Evolutionary conservation across 2,888 invertebrate species (phyloP).

Genomic region (Spicauda simplicius): DNA sequence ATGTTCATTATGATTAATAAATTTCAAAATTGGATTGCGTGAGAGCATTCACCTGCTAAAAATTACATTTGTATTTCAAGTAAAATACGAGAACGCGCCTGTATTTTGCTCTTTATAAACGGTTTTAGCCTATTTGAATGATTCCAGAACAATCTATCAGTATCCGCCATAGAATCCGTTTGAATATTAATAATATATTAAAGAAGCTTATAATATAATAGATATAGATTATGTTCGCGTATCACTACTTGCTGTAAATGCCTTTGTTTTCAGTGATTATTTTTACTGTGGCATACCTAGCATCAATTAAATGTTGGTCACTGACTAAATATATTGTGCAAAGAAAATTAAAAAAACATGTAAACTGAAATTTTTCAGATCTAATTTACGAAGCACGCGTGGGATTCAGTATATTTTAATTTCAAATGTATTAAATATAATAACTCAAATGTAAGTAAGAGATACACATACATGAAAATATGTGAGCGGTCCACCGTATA

Average conservation of each 20-base stretch:
- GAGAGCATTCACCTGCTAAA: slow-evolving; percentile 1
- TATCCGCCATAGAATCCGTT: background rate
- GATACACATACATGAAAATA: too few species aligned
- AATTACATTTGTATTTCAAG: background rate
- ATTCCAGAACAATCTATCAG: background rate
- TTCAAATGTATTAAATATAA: too few species aligned
- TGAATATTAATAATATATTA: background rate
- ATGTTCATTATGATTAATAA: background rate
- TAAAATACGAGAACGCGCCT: background rate
- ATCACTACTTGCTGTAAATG: background rate
- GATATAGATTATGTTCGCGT: background rate
- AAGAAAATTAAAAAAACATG: too few species aligned
- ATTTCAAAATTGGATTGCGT: slow-evolving; percentile 1
- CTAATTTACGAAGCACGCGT: too few species aligned
- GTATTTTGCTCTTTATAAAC: background rate
- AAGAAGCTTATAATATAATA: background rate
- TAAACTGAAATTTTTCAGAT: too few species aligned
- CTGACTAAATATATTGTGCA: too few species aligned
- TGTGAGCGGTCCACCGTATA: background rate
- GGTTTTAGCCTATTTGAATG: too few species aligned
- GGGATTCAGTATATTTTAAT: too few species aligned
- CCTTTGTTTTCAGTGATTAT: background rate
- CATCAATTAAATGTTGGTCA: too few species aligned
- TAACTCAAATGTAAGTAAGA: too few species aligned
- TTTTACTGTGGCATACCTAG: too few species aligned